Base-by-base conservation (phyloP, 2,113 vertebrate genomes). In the Ranitomeya variabilis region DNA sequence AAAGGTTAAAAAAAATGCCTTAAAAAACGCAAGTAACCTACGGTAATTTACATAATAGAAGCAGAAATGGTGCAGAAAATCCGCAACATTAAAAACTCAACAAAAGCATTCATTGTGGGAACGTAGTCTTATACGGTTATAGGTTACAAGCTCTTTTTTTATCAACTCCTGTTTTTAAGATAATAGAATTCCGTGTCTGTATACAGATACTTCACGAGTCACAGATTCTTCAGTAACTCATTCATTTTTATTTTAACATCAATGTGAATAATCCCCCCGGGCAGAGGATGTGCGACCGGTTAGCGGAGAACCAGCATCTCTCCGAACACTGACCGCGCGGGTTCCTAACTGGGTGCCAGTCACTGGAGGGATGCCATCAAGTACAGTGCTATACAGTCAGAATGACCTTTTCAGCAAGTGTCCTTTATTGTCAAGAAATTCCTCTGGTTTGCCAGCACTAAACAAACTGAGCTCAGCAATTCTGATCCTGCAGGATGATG, bases 371-470 rank as follows among this genome's bases (percentile, higher is more conserved):
- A 57, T 59, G 66, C 23, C 19, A 26, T 59, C 14, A 37, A 51
- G 31, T 15, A 57, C 66, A 31, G 12, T 23, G 54, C 52, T 85
- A 54, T 85, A 85, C n/a, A 37, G 69, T 21, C 51, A 60, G 31
- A 59, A 16, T 73, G 69, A 73, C 84, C 69, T 86, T 86, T 59
- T 54, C 62, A 45, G 55, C 26, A 86, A 45, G 71, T 59, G 67
- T 62, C 71, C 57, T 85, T 73, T 86, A 60, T 45, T 76, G 55
- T 86, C 69, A 76, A 73, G 51, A 76, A 23, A 86, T 57, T 76
- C 23, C 84, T 13, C 26, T 26, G 66, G 66, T 71, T 10, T 16
- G 18, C 16, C 37, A 31, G 15, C 23, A 23, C 52, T 57, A 51
- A 23, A 26, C 69, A 12, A 6, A 45, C 51, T 77, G 71, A 86